phyloP scores from a whole-genome alignment of 2,797 vertebrate species.

The Allobates femoralis region DNA sequence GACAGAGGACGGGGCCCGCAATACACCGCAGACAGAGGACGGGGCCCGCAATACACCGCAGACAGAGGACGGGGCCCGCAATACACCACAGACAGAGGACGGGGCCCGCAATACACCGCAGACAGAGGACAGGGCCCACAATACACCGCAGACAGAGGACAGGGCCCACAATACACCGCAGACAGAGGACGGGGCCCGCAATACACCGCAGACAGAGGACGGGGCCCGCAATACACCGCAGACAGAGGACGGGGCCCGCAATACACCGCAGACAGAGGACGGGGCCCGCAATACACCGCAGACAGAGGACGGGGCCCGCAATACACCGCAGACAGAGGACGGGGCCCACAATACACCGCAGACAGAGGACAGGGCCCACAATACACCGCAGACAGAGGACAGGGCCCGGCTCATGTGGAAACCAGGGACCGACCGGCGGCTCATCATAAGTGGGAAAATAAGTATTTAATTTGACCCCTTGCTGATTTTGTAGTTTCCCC shows the following conservation, averaged over 20 bases:
- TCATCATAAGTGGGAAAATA: not conserved
- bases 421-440: not conserved
- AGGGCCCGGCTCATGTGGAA: not conserved
- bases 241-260: not conserved
- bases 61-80: not conserved
- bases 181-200: not conserved
- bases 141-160: not conserved
- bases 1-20: not conserved
- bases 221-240: not conserved
- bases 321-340: not conserved
- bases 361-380: not conserved
- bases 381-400: not conserved
- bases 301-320: not conserved
- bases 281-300: not conserved
- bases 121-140: not conserved
- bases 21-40: not conserved
- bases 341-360: not conserved
- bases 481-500: no score
- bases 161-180: not conserved
- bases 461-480: no score
- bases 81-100: not conserved
- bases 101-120: not conserved
- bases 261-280: not conserved
- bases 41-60: not conserved
- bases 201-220: not conserved